phyloP scores from a whole-genome alignment of 2,113 vertebrate species.

The Apaloderma vittatum region DNA sequence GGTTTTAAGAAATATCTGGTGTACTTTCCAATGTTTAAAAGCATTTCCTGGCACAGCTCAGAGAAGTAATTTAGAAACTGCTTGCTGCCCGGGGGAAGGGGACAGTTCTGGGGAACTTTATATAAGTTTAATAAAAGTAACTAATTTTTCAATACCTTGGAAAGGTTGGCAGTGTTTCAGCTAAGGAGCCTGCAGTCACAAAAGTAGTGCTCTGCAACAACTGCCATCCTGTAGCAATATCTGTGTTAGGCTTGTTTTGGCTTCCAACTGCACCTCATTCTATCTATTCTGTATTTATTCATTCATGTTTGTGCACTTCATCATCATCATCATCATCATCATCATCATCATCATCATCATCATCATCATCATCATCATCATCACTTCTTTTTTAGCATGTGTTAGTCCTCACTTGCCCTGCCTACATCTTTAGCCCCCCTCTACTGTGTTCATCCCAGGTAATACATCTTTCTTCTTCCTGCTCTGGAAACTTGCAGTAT shows the following conservation, averaged over 20 bases:
- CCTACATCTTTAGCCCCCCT: neutral
- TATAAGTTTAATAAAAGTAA: neutral
- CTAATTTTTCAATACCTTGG: neutral
- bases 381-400: neutral
- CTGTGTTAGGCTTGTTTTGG: neutral
- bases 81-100: neutral
- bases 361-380: neutral
- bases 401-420: neutral
- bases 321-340: neutral
- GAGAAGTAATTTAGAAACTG: neutral
- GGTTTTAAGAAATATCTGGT: neutral
- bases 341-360: neutral
- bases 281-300: neutral
- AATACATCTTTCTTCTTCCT: neutral
- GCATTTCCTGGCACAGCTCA: neutral
- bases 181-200: neutral
- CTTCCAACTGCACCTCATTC: neutral
- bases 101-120: neutral
- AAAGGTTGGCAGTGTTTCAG: neutral
- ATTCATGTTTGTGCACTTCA: neutral
- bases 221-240: neutral
- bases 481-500: neutral
- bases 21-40: neutral
- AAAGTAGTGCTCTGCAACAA: fast-evolving
- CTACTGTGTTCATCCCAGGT: neutral